A percentile compares a stretch with the other conserved stretches of the same genome.
These are phyloP conservation scores for Hycleus phaleratus DNA, from an alignment of 1,140 invertebrate species.

Conservation along the genomic window DNA sequence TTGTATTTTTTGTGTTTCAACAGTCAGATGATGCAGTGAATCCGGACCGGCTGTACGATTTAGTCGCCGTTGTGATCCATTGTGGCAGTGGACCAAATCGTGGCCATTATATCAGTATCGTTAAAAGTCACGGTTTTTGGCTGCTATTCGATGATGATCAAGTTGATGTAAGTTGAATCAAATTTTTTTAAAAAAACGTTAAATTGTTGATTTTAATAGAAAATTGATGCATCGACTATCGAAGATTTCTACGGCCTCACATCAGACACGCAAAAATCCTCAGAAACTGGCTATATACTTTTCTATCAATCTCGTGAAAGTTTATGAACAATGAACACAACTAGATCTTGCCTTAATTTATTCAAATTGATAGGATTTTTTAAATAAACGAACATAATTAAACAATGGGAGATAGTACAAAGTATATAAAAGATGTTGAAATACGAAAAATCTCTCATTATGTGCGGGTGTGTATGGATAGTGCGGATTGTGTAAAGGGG, in stretches of 20 bases:
- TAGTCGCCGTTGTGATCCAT: conserved; percentile 98
- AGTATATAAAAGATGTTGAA: not conserved
- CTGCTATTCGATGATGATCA: conserved; percentile 99
- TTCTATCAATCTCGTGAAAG: conserved; percentile 96
- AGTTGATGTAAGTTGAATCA: conserved; percentile 81
- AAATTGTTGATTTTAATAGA: conserved; percentile 54
- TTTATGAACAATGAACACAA: conserved; percentile 34
- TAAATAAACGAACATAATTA: not conserved
- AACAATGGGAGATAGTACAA: not conserved
- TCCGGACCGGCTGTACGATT: conserved; percentile 94
- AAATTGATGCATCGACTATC: conserved; percentile 97
- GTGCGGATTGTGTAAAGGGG: too few species aligned
- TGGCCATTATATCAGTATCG: conserved; percentile 99
- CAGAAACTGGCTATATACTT: conserved; percentile 98
- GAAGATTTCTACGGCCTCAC: conserved; percentile 99
- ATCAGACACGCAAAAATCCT: conserved; percentile 96
- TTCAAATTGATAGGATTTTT: not conserved
- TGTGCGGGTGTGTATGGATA: too few species aligned
- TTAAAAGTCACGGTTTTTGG: conserved; percentile 99
- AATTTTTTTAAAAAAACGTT: too few species aligned
- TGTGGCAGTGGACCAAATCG: conserved; percentile 98
- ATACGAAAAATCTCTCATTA: conserved; percentile 3
- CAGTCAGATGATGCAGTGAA: conserved; percentile 96
- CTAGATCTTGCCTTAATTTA: conserved; percentile 24
- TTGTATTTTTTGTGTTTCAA: conserved; percentile 33